phyloP scores from a whole-genome alignment of 2,888 invertebrate species.

The Cantharis rufa region DNA sequence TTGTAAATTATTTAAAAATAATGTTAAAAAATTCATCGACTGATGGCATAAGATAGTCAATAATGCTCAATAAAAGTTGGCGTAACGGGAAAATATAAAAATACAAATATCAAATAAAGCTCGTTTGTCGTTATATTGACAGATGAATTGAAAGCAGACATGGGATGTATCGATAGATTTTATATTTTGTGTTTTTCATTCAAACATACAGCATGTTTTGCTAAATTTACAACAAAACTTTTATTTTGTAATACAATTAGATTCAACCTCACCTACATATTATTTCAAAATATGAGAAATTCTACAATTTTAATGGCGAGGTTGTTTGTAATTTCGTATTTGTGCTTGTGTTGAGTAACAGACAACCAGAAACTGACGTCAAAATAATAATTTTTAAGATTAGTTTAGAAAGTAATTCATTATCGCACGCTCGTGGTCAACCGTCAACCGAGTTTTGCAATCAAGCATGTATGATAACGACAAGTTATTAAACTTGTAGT shows the following conservation, averaged over 20 bases:
- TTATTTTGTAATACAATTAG: not conserved
- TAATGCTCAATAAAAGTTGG: conserved; percentile 24
- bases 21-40: conserved; percentile 18
- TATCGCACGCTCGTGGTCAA: too few relatives aligned
- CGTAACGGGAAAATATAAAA: conserved; percentile 16
- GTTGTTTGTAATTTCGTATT: not conserved
- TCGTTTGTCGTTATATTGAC: conserved; percentile 32
- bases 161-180: conserved; percentile 23
- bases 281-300: too few relatives aligned
- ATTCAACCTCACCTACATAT: not conserved
- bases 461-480: too few relatives aligned
- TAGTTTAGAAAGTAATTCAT: too few relatives aligned
- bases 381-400: too few relatives aligned
- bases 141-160: conserved; percentile 32
- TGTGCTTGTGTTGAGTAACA: too few relatives aligned
- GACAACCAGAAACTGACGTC: too few relatives aligned
- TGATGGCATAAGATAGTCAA: conserved; percentile 23
- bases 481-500: too few relatives aligned
- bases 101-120: conserved; percentile 31
- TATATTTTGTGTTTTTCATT: not conserved
- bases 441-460: too few relatives aligned
- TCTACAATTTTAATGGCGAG: not conserved
- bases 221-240: not conserved
- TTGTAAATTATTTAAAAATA: conserved; percentile 14
- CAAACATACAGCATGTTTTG: not conserved